A percentile compares a stretch with the other conserved stretches of the same genome.
Evolutionary conservation across 2,888 invertebrate genomes (phyloP).

Genomic region (Platycnemis pennipes): DNA sequence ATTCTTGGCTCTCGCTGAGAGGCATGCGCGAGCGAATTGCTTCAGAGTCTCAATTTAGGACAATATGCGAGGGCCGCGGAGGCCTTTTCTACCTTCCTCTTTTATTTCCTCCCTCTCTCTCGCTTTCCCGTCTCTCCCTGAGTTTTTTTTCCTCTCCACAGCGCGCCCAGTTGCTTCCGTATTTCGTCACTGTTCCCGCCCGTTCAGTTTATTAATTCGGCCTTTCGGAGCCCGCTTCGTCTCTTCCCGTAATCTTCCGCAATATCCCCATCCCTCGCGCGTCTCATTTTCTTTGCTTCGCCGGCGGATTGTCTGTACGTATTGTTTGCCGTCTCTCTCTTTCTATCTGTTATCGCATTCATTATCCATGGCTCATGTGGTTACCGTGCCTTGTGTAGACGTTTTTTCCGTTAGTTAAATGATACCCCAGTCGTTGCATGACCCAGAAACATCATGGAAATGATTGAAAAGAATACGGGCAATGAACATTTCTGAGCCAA

Average conservation of each 20-base stretch:
- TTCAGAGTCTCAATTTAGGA: slow-evolving; percentile 1
- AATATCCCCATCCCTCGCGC: background rate
- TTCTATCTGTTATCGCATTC: background rate
- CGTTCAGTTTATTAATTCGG: slow-evolving; percentile 31
- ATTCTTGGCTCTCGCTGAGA: slow-evolving; percentile 3
- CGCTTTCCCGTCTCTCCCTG: background rate
- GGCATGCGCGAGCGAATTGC: slow-evolving; percentile 16
- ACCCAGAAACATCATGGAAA: background rate
- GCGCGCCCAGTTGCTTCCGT: slow-evolving; percentile 12
- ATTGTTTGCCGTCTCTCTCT: background rate
- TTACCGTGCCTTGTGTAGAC: background rate
- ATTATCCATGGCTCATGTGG: background rate
- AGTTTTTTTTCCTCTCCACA: background rate
- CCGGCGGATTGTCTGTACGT: background rate
- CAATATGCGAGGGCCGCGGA: background rate
- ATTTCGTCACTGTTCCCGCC: background rate
- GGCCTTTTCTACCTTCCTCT: background rate
- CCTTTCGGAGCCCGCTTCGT: background rate
- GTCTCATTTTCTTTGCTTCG: slow-evolving; percentile 15
- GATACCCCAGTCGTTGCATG: background rate
- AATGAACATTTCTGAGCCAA: background rate
- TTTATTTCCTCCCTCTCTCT: background rate
- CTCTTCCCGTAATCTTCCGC: background rate
- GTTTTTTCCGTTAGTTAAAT: background rate
- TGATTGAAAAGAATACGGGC: background rate